These are phyloP conservation scores for Noturus placidus DNA, from an alignment of 2,113 vertebrate species.

Conservation along the genomic window DNA sequence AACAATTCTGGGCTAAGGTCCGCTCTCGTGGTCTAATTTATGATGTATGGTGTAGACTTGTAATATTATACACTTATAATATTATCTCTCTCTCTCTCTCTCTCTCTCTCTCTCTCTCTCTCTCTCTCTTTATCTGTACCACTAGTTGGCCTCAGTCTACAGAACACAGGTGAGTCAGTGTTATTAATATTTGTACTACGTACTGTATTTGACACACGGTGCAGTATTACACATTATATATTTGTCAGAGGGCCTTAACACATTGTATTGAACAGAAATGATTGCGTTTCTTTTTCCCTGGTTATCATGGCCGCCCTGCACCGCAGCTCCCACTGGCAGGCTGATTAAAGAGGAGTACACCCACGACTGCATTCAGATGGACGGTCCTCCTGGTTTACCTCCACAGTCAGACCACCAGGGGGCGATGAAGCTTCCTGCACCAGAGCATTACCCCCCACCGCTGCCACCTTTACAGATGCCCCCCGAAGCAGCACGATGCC, in stretches of 20 bases:
- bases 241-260: neutral
- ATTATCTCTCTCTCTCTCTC: neutral
- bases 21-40: no score
- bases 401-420: conserved; percentile 62
- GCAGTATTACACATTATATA: neutral
- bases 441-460: conserved; percentile 69
- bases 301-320: neutral
- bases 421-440: conserved; percentile 63
- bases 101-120: neutral
- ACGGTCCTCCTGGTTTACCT: conserved; percentile 62
- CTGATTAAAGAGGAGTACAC: conserved; percentile 75
- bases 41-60: neutral
- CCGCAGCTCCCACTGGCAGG: conserved; percentile 53
- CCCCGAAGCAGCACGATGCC: conserved; percentile 59
- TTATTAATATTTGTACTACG: neutral
- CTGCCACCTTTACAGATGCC: conserved; percentile 64
- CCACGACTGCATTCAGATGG: conserved; percentile 72
- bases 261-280: neutral
- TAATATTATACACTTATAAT: neutral
- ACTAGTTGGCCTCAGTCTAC: conserved; percentile 73
- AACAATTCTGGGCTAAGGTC: no score
- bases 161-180: conserved; percentile 67
- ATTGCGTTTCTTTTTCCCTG: neutral
- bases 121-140: conserved; percentile 5
- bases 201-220: neutral